Evolutionary conservation across 2,113 vertebrate species (phyloP).

Genomic region (Ammodytes marinus): DNA sequence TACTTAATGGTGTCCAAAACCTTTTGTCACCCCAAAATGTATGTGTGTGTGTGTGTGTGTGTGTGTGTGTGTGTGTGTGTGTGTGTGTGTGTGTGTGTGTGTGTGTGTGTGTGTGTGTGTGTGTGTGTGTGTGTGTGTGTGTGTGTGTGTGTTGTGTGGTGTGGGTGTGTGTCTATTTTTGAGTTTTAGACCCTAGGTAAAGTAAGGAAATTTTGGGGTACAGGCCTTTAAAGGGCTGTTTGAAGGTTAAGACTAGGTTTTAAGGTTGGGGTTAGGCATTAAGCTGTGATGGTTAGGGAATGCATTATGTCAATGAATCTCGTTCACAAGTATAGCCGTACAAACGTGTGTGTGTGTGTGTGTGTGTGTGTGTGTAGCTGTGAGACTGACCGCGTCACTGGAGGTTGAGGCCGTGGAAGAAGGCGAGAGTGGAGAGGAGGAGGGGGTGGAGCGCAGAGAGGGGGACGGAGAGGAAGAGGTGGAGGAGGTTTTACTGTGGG

Average conservation of each 20-base stretch:
- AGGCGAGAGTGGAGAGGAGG: slow-evolving; percentile 91
- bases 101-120: slow-evolving; percentile 5
- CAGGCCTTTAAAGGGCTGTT: too few species aligned
- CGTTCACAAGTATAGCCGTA: too few species aligned
- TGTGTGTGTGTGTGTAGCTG: background rate
- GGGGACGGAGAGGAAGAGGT: slow-evolving; percentile 91
- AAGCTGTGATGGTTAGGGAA: too few species aligned
- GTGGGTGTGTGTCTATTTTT: too few species aligned
- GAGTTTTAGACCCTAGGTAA: too few species aligned
- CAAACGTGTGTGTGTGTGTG: background rate
- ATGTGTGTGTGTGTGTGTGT: background rate
- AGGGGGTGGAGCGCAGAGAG: slow-evolving; percentile 92
- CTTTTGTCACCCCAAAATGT: background rate
- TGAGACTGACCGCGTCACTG: slow-evolving; percentile 93
- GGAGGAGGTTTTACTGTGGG: slow-evolving; percentile 93
- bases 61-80: background rate
- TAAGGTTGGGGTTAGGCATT: too few species aligned
- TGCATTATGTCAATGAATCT: too few species aligned
- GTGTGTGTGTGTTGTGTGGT: background rate
- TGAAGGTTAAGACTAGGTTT: too few species aligned
- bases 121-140: background rate
- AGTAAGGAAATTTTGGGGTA: too few species aligned
- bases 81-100: background rate
- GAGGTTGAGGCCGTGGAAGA: slow-evolving; percentile 91
- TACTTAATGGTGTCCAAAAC: background rate